Percentiles rank a stretch among this genome's conserved stretches.
These are phyloP conservation scores for Agonum fuliginosum DNA, from an alignment of 2,888 invertebrate species.

Conservation along the genomic window DNA sequence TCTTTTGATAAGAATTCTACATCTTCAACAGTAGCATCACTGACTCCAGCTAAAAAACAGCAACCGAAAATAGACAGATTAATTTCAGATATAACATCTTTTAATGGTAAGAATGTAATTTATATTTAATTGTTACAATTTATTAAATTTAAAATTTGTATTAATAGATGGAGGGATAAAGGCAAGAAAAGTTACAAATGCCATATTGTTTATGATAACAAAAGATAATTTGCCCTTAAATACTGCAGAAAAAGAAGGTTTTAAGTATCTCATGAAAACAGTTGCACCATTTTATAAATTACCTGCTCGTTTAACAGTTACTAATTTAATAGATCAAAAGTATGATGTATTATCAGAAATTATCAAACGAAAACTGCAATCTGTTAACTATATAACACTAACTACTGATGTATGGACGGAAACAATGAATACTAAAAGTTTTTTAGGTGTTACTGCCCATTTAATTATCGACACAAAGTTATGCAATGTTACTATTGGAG, in stretches of 20 bases:
- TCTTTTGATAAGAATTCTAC: no score
- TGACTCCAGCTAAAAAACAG: no score
- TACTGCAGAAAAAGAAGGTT: slow-evolving; percentile 62
- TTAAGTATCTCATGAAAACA: slow-evolving; percentile 30
- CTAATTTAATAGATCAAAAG: slow-evolving; percentile 14
- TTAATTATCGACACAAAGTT: slow-evolving; percentile 37
- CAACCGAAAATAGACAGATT: no score
- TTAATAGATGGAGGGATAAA: slow-evolving; percentile 45
- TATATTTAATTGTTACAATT: no score
- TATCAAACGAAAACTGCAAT: slow-evolving; percentile 57
- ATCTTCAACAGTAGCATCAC: no score
- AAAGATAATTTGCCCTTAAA: slow-evolving; percentile 61
- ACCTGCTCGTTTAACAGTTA: slow-evolving; percentile 45
- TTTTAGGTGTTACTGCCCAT: slow-evolving; percentile 60
- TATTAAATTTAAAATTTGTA: no score
- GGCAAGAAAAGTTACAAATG: slow-evolving; percentile 36
- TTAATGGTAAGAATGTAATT: no score
- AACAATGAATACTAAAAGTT: slow-evolving; percentile 61
- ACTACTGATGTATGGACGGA: slow-evolving; percentile 61
- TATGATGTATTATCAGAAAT: slow-evolving; percentile 46
- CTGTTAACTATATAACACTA: slow-evolving; percentile 53
- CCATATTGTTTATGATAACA: slow-evolving; percentile 28
- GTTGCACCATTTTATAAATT: slow-evolving; percentile 31
- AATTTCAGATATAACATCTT: no score
- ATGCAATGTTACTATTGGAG: slow-evolving; percentile 52